Evolutionary conservation across 2,113 vertebrate species (phyloP).

Genomic region (Limnothrissa miodon): DNA sequence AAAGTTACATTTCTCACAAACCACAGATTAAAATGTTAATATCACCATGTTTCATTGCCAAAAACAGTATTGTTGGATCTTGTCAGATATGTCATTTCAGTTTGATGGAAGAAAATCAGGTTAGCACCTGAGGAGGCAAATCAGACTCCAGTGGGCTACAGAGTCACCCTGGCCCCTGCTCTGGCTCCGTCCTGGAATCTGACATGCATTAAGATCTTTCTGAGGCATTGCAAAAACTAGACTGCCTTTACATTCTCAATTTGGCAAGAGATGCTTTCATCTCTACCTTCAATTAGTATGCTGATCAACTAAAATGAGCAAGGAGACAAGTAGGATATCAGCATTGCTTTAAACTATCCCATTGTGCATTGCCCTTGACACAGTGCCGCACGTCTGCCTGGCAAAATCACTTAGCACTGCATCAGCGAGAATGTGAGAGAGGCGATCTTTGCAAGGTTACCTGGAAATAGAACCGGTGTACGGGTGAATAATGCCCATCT

Average conservation of each 20-base stretch:
- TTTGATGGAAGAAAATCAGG: too few relatives aligned
- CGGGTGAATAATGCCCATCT: not conserved
- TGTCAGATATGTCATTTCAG: too few relatives aligned
- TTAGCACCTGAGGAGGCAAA: too few relatives aligned
- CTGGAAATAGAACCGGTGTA: not conserved
- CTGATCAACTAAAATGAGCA: not conserved
- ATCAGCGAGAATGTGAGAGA: not conserved
- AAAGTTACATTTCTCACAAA: too few relatives aligned
- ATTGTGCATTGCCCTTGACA: slow-evolving; percentile 2
- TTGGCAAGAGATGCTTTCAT: not conserved
- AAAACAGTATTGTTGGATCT: too few relatives aligned
- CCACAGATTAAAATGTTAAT: too few relatives aligned
- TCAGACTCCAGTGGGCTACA: too few relatives aligned
- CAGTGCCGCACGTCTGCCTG: not conserved
- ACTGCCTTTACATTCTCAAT: not conserved
- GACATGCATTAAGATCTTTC: too few relatives aligned
- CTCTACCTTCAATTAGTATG: not conserved
- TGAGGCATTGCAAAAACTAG: not conserved
- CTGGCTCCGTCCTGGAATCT: too few relatives aligned
- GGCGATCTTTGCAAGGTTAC: not conserved
- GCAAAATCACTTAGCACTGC: not conserved
- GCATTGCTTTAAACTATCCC: not conserved
- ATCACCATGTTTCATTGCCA: too few relatives aligned
- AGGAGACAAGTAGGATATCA: not conserved
- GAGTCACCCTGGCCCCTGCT: too few relatives aligned